Evolutionary conservation across 2,113 vertebrate species (phyloP).

Genomic region (Isurus oxyrinchus): DNA sequence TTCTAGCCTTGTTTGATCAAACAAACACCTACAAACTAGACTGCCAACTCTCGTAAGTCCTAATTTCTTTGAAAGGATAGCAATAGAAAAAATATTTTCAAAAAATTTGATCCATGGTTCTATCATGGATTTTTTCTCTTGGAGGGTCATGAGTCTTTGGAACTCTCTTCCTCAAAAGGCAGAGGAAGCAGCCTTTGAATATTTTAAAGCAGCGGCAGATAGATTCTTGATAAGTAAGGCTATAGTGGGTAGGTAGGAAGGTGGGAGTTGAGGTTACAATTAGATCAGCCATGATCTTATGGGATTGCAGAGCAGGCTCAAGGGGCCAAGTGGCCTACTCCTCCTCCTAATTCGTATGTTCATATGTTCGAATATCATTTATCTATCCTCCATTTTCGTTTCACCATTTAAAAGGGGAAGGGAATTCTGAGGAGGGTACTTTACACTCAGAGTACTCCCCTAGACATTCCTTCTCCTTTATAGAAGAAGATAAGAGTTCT

Average conservation of each 20-base stretch:
- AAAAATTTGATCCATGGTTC: neutral
- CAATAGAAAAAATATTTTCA: neutral
- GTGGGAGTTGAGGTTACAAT: no score
- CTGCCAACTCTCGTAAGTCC: neutral
- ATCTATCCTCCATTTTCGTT: neutral
- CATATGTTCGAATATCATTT: neutral
- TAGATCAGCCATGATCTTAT: no score
- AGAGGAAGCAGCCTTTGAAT: no score
- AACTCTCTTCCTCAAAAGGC: no score
- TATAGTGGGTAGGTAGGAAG: no score
- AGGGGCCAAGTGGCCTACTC: no score
- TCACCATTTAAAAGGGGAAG: neutral
- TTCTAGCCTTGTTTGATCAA: slow-evolving; percentile 5
- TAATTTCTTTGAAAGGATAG: neutral
- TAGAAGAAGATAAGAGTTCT: neutral
- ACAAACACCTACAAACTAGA: neutral
- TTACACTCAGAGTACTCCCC: neutral
- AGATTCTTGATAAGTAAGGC: no score
- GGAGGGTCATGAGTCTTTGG: no score
- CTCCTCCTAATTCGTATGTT: no score
- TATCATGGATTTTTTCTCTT: neutral
- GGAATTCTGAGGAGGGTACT: neutral
- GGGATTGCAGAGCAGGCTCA: no score
- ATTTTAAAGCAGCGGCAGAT: no score
- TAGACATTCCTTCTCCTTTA: neutral